These are phyloP conservation scores for Tricholauxania praeusta DNA, from an alignment of 2,888 invertebrate genomes.

Conservation along the genomic window DNA sequence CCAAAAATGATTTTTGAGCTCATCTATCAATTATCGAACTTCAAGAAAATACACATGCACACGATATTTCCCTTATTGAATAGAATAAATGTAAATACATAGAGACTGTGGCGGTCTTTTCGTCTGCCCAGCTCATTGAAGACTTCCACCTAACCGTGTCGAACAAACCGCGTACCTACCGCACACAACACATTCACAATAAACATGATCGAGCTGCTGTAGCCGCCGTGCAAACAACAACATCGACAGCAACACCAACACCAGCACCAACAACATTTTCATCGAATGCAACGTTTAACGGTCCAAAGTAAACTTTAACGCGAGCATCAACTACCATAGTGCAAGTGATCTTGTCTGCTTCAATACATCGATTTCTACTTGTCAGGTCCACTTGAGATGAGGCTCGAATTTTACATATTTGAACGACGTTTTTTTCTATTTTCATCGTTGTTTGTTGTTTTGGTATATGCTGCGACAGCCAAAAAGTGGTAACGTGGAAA, in stretches of 20 bases:
- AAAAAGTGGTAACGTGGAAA: not conserved
- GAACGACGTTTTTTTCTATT: no score
- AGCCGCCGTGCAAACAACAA: not conserved
- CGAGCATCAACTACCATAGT: not conserved
- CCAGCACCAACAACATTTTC: not conserved
- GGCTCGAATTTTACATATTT: no score
- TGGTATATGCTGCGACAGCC: not conserved
- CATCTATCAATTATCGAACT: constrained; percentile 25
- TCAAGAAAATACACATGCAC: not conserved
- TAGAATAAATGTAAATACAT: constrained; percentile 21
- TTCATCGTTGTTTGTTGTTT: not conserved
- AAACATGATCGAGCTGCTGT: not conserved
- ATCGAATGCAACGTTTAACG: constrained; percentile 4
- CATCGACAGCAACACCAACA: constrained; percentile 6
- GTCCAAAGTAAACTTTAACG: constrained; percentile 3
- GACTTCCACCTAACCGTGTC: constrained; percentile 6
- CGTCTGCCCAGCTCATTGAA: not conserved
- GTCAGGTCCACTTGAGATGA: constrained; percentile 9
- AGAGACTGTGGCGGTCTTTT: no score
- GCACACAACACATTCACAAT: constrained; percentile 6
- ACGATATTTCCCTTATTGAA: constrained; percentile 18
- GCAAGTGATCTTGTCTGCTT: constrained; percentile 29
- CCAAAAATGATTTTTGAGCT: not conserved
- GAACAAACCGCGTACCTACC: constrained; percentile 21
- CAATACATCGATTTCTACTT: constrained; percentile 17